These are phyloP conservation scores for Cataglyphis livida DNA, from an alignment of 2,888 invertebrate genomes.

Conservation along the genomic window DNA sequence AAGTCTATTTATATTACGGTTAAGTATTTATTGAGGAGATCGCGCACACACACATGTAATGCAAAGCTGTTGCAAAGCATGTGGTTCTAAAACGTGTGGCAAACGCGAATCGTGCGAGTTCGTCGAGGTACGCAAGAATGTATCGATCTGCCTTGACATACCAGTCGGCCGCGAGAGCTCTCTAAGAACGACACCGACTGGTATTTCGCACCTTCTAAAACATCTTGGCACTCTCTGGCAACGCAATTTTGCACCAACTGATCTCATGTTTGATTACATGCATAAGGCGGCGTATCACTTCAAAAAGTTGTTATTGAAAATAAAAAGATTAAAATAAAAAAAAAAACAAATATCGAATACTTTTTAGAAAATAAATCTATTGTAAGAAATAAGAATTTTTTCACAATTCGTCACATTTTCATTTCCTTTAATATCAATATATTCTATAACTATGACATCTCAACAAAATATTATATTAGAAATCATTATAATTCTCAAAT, in stretches of 20 bases:
- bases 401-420: not conserved
- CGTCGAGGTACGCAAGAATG: conserved; percentile 83
- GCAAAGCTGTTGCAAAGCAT: conserved; percentile 74
- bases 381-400: not conserved
- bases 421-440: not conserved
- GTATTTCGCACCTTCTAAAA: conserved; percentile 78
- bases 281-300: not conserved
- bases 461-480: not conserved
- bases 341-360: not conserved
- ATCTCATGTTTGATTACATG: conserved; percentile 12
- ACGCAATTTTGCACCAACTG: not conserved
- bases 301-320: conserved; percentile 3
- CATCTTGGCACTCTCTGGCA: conserved; percentile 68
- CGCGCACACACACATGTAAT: conserved; percentile 47
- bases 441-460: not conserved
- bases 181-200: conserved; percentile 80
- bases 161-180: conserved; percentile 79
- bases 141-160: conserved; percentile 84
- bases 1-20: conserved; percentile 66
- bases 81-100: conserved; percentile 71
- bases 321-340: not conserved
- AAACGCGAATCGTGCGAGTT: conserved; percentile 79
- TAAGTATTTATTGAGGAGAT: conserved; percentile 69
- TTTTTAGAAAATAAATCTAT: not conserved
- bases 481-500: conserved; percentile 19